Evolutionary conservation across 2,888 invertebrate species (phyloP), one percentile per base, ranked within the genome.

Genomic region (Sinopyrophorus schimmeli): DNA sequence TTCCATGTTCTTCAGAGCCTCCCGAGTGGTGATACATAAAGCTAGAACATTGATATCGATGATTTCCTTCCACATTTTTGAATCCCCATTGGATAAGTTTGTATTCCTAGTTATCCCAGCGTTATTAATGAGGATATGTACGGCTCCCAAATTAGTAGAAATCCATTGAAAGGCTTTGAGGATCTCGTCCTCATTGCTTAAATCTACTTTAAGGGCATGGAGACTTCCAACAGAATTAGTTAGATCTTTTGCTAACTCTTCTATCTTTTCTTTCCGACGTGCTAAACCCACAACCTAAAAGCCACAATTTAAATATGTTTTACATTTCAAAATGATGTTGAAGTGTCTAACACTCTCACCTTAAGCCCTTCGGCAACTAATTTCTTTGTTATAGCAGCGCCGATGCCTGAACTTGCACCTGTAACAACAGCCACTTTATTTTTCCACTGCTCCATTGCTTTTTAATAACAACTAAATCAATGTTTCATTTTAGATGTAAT

Each of bases 1-100:
- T 10, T 46, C 54, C 63, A 65, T 64, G 17, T 55, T 53, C 30
- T 47, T 57, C 6, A 64, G 44, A 2, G 62, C 64, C 38, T 62
- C 59, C 24, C 61, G 55, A 1, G 64, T 63, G 10, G 58, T 54
- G 10, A 62, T 58, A 18, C 53, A 57, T 4, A 64, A 38, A 4
- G 58, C 63, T 12, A 59, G 21, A 3, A 59, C 43, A 49, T 62
- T 61, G 4, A 60, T 61, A 44, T 63, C 59, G 11, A 65, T 41
- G 1, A 47, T 52, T 10, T 47, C 37, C 12, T 39, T 48, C 60
- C 60, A 62, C 6, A 50, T 42, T 21, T 53, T 43, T 3, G 51
- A 37, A 15, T 54, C 54, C 5, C 62, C 62, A 39, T 57, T 60
- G 27, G 17, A 24, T 9, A 48, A 16, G 20, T 24, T 41, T n/a